Evolutionary conservation across 2,888 invertebrate genomes (phyloP), one percentile per base, ranked within the genome.

Genomic region (Caenorhabditis becei): DNA sequence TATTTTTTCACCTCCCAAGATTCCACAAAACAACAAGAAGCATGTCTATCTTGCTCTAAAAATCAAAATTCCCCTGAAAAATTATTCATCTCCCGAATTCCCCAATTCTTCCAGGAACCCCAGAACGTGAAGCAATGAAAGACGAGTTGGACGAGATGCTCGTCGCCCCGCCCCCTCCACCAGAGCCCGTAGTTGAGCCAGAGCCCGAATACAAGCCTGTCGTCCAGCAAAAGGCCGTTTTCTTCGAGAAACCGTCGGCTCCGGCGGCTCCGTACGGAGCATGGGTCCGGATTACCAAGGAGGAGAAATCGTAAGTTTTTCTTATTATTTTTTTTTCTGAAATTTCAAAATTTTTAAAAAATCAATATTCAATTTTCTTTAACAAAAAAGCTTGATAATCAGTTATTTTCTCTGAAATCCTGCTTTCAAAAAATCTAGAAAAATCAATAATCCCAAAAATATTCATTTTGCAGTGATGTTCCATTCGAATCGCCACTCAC

Each of bases 401-500:
- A n/a, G n/a, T n/a, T n/a, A n/a, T n/a, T n/a, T n/a, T n/a, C n/a
- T n/a, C n/a, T n/a, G n/a, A n/a, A n/a, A n/a, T n/a, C n/a, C n/a
- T n/a, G n/a, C n/a, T n/a, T n/a, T n/a, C n/a, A 35, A 5, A 35
- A 35, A 35, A 35, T 35, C 35, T 35, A 10, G 10, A 35, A 35
- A 35, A 35, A 35, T 10, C 35, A 8, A 35, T 8, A 11, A 32
- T 4, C 10, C 8, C 10, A 2, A 16, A 8, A 35, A 58, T n/a
- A n/a, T n/a, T n/a, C n/a, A 32, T 59, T 61, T 71, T 74, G 8
- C 67, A 77, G 77, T 7, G 26, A 44, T 18, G 37, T 37, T 41
- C 54, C 69, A 18, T 82, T 84, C 54, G 78, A 75, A 41, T 85
- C 84, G 0, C 84, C 84, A 28, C 47, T 85, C 11, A 85, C 84